Percentiles rank a stretch among this genome's conserved stretches.
These are phyloP conservation scores for Euborellia annulipes DNA, from an alignment of 1,140 invertebrate species.

Conservation along the genomic window DNA sequence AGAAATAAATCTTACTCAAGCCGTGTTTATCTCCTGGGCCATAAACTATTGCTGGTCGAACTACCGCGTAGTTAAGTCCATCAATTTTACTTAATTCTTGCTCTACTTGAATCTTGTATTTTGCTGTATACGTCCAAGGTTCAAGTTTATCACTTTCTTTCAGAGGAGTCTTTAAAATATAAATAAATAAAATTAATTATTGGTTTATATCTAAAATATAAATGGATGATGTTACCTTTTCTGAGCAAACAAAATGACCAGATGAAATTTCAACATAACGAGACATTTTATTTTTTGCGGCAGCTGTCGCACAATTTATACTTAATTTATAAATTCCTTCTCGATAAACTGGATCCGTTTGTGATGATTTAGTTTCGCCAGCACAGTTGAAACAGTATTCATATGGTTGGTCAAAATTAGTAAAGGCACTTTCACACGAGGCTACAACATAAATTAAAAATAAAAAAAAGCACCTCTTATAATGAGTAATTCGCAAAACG, in stretches of 20 bases:
- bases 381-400: slow-evolving; percentile 78
- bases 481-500: too few species aligned
- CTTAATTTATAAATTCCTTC: slow-evolving; percentile 77
- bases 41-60: slow-evolving; percentile 75
- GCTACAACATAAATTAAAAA: too few species aligned
- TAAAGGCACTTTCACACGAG: slow-evolving; percentile 60
- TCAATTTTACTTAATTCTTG: slow-evolving; percentile 48
- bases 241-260: slow-evolving; percentile 59
- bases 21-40: slow-evolving; percentile 67
- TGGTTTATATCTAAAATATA: too few species aligned
- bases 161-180: slow-evolving; percentile 38
- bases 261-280: slow-evolving; percentile 72
- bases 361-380: slow-evolving; percentile 73
- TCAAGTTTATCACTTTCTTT: slow-evolving; percentile 59
- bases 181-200: too few species aligned
- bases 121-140: slow-evolving; percentile 68
- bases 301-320: slow-evolving; percentile 62
- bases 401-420: slow-evolving; percentile 37
- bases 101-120: slow-evolving; percentile 72
- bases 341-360: slow-evolving; percentile 74
- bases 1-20: slow-evolving; percentile 43
- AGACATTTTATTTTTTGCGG: slow-evolving; percentile 46
- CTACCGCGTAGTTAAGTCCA: slow-evolving; percentile 59
- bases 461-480: too few species aligned
- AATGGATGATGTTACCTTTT: slow-evolving; percentile 42